Percentiles rank a stretch among this genome's conserved stretches.
phyloP scores from a whole-genome alignment of 2,888 invertebrate species.

The Eristalis arbustorum region DNA sequence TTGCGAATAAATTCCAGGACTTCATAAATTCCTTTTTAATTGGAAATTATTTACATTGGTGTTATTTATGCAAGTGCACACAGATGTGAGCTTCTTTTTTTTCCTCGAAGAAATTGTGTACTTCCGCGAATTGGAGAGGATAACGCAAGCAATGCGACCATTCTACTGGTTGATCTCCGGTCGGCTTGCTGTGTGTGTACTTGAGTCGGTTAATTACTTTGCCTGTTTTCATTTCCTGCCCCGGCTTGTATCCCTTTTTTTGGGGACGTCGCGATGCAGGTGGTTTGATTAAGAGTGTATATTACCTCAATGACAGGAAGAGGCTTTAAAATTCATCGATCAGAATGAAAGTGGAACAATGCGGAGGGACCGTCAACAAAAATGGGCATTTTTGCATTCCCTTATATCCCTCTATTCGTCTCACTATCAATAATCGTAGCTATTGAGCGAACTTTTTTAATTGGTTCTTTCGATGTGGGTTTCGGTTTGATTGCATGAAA shows the following conservation, averaged over 20 bases:
- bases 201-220: constrained; percentile 6
- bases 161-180: too few species aligned
- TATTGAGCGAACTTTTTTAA: too few species aligned
- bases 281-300: constrained; percentile 14
- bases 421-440: too few species aligned
- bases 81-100: not conserved
- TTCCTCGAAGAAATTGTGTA: not conserved
- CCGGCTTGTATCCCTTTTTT: not conserved
- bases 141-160: too few species aligned
- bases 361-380: too few species aligned
- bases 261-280: not conserved
- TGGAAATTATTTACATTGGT: constrained; percentile 36
- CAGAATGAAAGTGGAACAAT: too few species aligned
- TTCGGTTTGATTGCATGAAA: too few species aligned
- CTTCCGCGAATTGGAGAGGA: not conserved
- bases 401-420: too few species aligned
- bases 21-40: constrained; percentile 35
- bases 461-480: too few species aligned
- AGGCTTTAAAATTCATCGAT: constrained; percentile 24
- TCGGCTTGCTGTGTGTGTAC: not conserved
- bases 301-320: constrained; percentile 15
- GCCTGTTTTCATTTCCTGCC: not conserved
- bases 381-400: too few species aligned
- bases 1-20: constrained; percentile 25
- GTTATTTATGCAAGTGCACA: not conserved